A percentile compares a stretch with the other conserved stretches of the same genome.
These are phyloP conservation scores for Erinaceus europaeus DNA, from an alignment of 2,113 vertebrate species.

Conservation along the genomic window DNA sequence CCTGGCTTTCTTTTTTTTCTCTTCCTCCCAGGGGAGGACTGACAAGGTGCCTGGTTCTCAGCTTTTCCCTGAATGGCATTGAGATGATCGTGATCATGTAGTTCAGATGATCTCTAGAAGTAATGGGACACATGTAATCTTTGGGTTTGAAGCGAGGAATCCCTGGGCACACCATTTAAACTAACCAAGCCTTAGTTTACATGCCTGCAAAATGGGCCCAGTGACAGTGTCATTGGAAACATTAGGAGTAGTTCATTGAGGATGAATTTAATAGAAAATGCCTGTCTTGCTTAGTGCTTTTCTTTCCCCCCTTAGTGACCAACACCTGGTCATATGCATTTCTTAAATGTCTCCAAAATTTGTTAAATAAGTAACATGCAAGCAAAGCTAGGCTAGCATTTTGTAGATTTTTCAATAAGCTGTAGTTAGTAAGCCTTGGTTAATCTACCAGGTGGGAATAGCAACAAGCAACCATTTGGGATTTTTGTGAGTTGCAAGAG, in stretches of 20 bases:
- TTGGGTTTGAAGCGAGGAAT: not conserved
- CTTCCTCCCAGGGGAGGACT: not conserved
- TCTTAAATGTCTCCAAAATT: slow-evolving; percentile 41
- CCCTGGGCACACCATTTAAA: not conserved
- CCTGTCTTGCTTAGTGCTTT: not conserved
- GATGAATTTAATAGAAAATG: not conserved
- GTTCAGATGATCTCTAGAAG: not conserved
- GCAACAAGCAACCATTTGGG: not conserved
- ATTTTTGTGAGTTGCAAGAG: not conserved
- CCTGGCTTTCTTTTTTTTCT: not conserved
- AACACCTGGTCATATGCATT: not conserved
- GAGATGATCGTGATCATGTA: not conserved
- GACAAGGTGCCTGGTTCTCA: not conserved
- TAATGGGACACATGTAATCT: not conserved
- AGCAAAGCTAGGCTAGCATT: not conserved
- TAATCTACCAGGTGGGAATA: not conserved
- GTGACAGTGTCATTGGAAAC: not conserved
- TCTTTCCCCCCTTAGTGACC: slow-evolving; percentile 38
- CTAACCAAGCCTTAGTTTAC: slow-evolving; percentile 31
- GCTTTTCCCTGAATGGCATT: not conserved
- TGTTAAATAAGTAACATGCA: not conserved
- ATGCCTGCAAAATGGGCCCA: slow-evolving; percentile 33
- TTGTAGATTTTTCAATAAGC: not conserved
- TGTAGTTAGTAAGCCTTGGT: not conserved
- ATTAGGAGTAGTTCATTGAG: not conserved